Base-by-base conservation (phyloP, 2,888 invertebrate species). In the Caenorhabditis doughertyi region DNA sequence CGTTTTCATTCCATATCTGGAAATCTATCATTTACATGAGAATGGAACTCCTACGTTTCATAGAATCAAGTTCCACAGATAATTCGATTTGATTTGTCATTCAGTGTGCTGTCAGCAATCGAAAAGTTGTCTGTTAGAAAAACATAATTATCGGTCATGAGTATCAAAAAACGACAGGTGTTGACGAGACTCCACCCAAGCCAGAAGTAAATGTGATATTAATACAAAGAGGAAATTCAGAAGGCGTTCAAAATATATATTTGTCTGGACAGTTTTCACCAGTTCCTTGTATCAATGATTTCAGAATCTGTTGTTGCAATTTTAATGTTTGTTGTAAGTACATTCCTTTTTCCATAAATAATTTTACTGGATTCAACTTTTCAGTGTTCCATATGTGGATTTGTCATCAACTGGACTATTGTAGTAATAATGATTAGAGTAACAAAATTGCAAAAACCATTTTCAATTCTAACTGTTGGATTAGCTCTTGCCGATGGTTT, bases 401-500 rank as follows among this genome's bases (percentile, higher is more conserved):
- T 65, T 35, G n/a, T 44, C 11, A 42, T 55, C 2, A 74, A 65
- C n/a, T 74, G 65, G 65, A 23, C 49, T 1, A 65, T 74, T 25
- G 74, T 74, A 3, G 23, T 65, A 18, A 47, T 49, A 5, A 74
- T 74, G 56, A 44, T 29, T n/a, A 65, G 35, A 56, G 47, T 56
- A 2, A 65, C 64, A 0, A 74, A 65, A 44, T 21, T 65, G 1
- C 44, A 65, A 35, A 53, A 47, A 21, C 65, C 74, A 21, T 74
- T 74, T 64, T 55, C 74, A 4, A 44, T 74, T 56, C 27, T 74
- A 4, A 64, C 74, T 0, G 74, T 65, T 13, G 65, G 53, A 8
- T 39, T 74, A 27, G 65, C 74, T 7, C 11, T 21, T 13, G 56
- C 49, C 11, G 74, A 74, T 58, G 74, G 53, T 9, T n/a, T 16